Base-by-base conservation (phyloP, 2,888 invertebrate species). In the Rotaria magnacalcarata region DNA sequence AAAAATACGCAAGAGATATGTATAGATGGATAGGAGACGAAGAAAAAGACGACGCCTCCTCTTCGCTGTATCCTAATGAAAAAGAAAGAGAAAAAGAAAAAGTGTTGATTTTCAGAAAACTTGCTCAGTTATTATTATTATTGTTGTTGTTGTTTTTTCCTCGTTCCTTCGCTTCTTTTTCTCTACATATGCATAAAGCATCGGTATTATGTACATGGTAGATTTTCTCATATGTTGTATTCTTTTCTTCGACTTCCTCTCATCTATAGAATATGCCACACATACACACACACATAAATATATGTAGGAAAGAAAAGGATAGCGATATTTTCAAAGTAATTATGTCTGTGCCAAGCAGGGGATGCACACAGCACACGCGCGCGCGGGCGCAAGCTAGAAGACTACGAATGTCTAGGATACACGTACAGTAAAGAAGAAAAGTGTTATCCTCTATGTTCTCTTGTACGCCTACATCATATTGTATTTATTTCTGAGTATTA, bases 51-150 rank as follows among this genome's bases (percentile, higher is more conserved):
- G 34, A 67, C 67, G 67, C 67, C 67, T 67, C 34, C 34, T 67
- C 34, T 16, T 34, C 34, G 11, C 34, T 67, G 34, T 67, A 19
- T 34, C 67, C 34, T 67, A 67, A 34, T 34, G 10, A 67, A 19
- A 67, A 2, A 67, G 19, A 2, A 34, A 67, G 34, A 34, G 19
- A 67, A 67, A 67, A 67, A 67, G 67, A 34, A 67, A 27, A 67
- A 67, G 34, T 67, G 67, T 67, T 67, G 67, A 67, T 67, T 34
- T 67, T 34, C 67, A 67, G 67, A 67, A 67, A 67, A 67, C 67
- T 67, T 67, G 34, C 19, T 16, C 34, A 34, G 67, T 67, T 67
- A 16, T 11, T 67, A 34, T 34, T 67, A 21, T 54, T 54, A 21
- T 54, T 54, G 54, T 54, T 54, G 21, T 54, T 54, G 54, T 21